Conservation (phyloP, 1,140 invertebrate species). For the Macrotrachela quadricornifera region DNA sequence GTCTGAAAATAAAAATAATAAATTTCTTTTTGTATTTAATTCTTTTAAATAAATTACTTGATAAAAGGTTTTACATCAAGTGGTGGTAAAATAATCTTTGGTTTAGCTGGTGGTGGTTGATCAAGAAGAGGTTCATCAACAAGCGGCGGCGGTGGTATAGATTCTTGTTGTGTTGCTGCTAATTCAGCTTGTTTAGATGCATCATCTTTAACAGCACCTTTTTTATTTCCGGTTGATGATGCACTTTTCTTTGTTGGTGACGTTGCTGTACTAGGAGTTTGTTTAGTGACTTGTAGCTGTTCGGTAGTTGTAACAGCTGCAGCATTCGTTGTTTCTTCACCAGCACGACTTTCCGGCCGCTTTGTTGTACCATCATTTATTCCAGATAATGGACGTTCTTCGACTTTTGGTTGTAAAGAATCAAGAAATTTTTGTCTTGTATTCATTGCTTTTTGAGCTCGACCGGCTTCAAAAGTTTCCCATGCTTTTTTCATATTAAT, state of each 20-base stretch:
- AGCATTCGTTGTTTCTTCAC: too few relatives aligned
- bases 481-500: slow-evolving; percentile 28
- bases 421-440: slow-evolving; percentile 22
- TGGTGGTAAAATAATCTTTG: slow-evolving; percentile 21
- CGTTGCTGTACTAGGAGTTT: too few relatives aligned
- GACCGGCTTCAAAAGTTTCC: slow-evolving; percentile 27
- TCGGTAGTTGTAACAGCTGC: too few relatives aligned
- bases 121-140: background rate
- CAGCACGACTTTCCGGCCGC: too few relatives aligned
- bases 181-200: background rate
- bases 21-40: background rate
- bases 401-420: too few relatives aligned
- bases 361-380: too few relatives aligned
- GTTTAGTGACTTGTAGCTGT: too few relatives aligned
- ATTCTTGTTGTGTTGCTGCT: too few relatives aligned
- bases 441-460: slow-evolving; percentile 27
- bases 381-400: too few relatives aligned
- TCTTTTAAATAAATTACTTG: slow-evolving; percentile 12
- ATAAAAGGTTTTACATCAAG: slow-evolving; percentile 23
- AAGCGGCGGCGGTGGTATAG: background rate
- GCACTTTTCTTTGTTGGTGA: background rate
- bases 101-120: slow-evolving; percentile 15
- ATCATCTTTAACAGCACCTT: background rate
- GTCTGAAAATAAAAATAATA: too few relatives aligned
- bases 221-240: background rate